phyloP scores from a whole-genome alignment of 1,140 invertebrate genomes.

The Stratiolaelaps scimitus region DNA sequence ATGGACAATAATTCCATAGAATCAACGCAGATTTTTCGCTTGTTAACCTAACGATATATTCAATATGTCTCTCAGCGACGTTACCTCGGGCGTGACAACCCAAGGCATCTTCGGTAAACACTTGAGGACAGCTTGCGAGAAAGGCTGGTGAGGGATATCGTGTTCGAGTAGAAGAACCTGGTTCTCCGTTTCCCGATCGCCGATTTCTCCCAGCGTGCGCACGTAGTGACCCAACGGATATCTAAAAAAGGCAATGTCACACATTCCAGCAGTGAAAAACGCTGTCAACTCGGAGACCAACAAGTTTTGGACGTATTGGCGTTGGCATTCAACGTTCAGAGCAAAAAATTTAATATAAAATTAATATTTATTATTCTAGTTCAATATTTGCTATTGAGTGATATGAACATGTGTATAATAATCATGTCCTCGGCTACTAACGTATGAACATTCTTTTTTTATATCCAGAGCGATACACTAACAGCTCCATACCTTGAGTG shows the following conservation, averaged over 20 bases:
- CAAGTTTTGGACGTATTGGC: no score
- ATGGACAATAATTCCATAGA: background rate
- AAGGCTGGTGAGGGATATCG: slow-evolving; percentile 86
- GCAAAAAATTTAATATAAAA: background rate
- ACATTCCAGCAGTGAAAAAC: slow-evolving; percentile 28
- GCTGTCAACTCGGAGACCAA: slow-evolving; percentile 30
- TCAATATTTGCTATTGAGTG: background rate
- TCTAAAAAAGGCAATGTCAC: slow-evolving; percentile 28
- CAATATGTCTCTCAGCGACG: slow-evolving; percentile 34
- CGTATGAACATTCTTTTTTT: background rate
- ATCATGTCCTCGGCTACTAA: background rate
- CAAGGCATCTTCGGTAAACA: slow-evolving; percentile 83
- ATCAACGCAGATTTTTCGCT: slow-evolving; percentile 27
- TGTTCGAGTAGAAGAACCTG: slow-evolving; percentile 86
- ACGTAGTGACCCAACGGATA: slow-evolving; percentile 63
- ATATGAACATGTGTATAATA: slow-evolving; percentile 34
- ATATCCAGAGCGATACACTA: background rate
- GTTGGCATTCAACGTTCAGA: background rate
- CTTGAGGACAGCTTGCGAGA: slow-evolving; percentile 80
- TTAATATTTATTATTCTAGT: no score
- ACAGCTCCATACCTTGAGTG: slow-evolving; percentile 53
- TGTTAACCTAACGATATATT: slow-evolving; percentile 17
- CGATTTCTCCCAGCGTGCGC: slow-evolving; percentile 62
- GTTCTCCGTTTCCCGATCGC: slow-evolving; percentile 81
- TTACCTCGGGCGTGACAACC: slow-evolving; percentile 67